Conservation (phyloP, 2,797 vertebrate species). For the Eleutherodactylus coqui region DNA sequence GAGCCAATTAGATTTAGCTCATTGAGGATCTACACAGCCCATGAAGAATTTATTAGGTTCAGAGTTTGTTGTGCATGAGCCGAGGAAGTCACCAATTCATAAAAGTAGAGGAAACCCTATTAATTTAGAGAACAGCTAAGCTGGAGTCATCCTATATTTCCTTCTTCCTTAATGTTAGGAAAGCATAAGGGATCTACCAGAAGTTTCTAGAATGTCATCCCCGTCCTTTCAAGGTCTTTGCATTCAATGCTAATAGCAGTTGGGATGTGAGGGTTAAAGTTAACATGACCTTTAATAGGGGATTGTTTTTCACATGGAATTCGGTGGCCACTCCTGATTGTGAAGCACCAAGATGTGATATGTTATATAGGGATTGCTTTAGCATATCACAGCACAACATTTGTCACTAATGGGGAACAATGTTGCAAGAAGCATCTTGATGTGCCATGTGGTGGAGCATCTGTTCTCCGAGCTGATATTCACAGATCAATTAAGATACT, state of each 20-base stretch:
- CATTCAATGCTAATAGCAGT: neutral
- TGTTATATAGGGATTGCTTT: constrained; percentile 48
- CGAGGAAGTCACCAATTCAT: constrained; percentile 40
- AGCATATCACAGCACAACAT: constrained; percentile 62
- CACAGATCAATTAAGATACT: constrained; percentile 53
- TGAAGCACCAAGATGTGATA: constrained; percentile 44
- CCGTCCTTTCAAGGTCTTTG: neutral
- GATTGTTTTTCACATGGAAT: constrained; percentile 49
- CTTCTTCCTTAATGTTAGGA: constrained; percentile 9
- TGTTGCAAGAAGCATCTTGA: constrained; percentile 59
- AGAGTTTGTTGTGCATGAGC: constrained; percentile 30
- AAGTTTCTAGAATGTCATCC: neutral
- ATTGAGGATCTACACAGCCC: constrained; percentile 31
- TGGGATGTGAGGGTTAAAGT: neutral
- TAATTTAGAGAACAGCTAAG: constrained; percentile 5
- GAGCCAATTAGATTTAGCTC: constrained; percentile 57
- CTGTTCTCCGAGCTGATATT: constrained; percentile 55
- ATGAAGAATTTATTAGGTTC: constrained; percentile 55
- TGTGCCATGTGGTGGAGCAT: constrained; percentile 57
- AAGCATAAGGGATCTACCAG: constrained; percentile 21
- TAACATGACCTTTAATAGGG: constrained; percentile 19
- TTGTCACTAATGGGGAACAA: constrained; percentile 59
- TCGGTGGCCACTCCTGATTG: constrained; percentile 26
- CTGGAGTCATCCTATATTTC: constrained; percentile 34
- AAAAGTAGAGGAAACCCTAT: constrained; percentile 12